These are phyloP conservation scores for Batillaria attramentaria DNA, from an alignment of 1,140 invertebrate species.

Conservation along the genomic window DNA sequence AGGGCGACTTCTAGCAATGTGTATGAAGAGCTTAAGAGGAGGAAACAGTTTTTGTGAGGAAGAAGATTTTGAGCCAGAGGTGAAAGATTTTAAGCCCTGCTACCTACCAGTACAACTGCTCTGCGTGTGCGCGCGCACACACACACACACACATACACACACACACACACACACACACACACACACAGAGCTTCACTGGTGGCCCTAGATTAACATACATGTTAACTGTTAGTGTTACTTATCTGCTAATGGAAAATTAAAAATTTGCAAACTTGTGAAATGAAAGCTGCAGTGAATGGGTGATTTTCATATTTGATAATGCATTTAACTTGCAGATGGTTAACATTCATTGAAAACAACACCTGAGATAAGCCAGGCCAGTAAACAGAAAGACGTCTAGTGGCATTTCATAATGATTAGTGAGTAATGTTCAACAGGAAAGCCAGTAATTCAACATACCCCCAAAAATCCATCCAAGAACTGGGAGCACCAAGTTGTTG, in stretches of 20 bases:
- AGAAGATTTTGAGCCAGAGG: too few species aligned
- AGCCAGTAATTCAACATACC: slow-evolving; percentile 48
- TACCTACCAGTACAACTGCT: neutral
- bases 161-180: neutral
- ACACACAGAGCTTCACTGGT: too few species aligned
- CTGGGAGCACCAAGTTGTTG: slow-evolving; percentile 54
- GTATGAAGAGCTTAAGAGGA: too few species aligned
- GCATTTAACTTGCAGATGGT: neutral
- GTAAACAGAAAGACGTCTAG: neutral
- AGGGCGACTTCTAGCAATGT: too few species aligned
- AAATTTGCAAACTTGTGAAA: neutral
- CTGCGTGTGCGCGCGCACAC: neutral
- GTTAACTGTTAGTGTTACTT: too few species aligned
- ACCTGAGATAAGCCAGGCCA: too few species aligned
- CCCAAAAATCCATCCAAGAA: slow-evolving; percentile 50
- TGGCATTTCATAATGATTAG: too few species aligned
- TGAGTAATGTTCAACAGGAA: too few species aligned
- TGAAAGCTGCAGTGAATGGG: neutral
- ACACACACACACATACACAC: neutral
- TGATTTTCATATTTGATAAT: neutral
- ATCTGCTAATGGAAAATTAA: too few species aligned
- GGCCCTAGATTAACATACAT: too few species aligned
- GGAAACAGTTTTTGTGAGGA: too few species aligned
- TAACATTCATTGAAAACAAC: neutral
- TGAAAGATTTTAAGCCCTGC: too few species aligned